Percentiles rank a stretch among this genome's conserved stretches.
phyloP scores from a whole-genome alignment of 2,888 invertebrate species.

The Boloria selene region DNA sequence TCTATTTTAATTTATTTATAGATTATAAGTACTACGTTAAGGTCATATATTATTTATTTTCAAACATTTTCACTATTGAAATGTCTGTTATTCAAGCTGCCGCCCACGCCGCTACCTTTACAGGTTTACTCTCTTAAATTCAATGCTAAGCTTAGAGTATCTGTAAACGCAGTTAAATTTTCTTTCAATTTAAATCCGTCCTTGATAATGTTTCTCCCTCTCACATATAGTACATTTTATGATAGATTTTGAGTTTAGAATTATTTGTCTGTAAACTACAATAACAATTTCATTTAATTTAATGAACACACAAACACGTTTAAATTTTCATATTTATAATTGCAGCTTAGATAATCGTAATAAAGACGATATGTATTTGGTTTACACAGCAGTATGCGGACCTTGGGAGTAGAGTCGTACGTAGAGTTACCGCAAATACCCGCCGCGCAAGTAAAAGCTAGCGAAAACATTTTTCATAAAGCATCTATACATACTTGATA shows the following conservation, averaged over 20 bases:
- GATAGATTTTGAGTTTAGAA: too few species aligned
- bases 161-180: conserved; percentile 11
- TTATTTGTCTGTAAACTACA: too few species aligned
- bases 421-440: conserved; percentile 54
- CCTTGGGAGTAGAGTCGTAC: conserved; percentile 40
- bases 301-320: too few species aligned
- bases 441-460: conserved; percentile 46
- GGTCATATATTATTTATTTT: background rate
- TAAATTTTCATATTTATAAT: too few species aligned
- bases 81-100: background rate
- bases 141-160: conserved; percentile 11
- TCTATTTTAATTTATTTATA: too few species aligned
- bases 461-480: conserved; percentile 78
- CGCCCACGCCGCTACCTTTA: conserved; percentile 2
- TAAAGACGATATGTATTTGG: conserved; percentile 60
- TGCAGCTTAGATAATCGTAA: conserved; percentile 44
- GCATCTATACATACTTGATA: conserved; percentile 74
- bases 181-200: conserved; percentile 11
- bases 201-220: background rate
- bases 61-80: background rate
- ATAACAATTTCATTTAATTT: too few species aligned
- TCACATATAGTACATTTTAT: background rate
- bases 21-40: too few species aligned
- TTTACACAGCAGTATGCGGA: conserved; percentile 58
- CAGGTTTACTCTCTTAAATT: conserved; percentile 7